Base-by-base conservation (phyloP, 2,888 invertebrate genomes). In the Amphimallon solstitiale region DNA sequence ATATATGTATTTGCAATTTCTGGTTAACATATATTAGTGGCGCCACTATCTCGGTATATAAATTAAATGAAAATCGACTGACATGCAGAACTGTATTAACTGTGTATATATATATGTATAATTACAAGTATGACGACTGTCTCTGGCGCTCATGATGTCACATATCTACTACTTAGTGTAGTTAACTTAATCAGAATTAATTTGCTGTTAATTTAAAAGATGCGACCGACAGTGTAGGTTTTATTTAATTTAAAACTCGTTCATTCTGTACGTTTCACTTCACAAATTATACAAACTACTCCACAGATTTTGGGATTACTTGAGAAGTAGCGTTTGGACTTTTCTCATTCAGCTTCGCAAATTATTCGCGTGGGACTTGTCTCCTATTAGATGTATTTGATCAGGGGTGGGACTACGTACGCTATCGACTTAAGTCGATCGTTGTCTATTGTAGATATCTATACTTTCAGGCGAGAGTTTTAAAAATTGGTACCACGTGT, bases 151-250 rank as follows among this genome's bases (percentile, higher is more conserved):
- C 74, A 74, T 79, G 78, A 79, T 79, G 79, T 79, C 79, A 79
- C 78, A 75, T 77, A 79, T 78, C 77, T 76, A 77, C 76, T 79
- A 78, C 76, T 79, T 78, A 78, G 78, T 78, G 73, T 75, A 78
- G 78, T 79, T 80, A 80, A 79, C 78, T 79, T 79, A 80, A 80
- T 80, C 80, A 80, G 77, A 80, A 79, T 79, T 80, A 80, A 80
- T 79, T 80, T 75, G 79, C 76, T 77, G 78, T 77, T 80, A 80
- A 80, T 80, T 79, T 75, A 79, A 77, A 77, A 76, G 77, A 78
- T 76, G 78, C 73, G 75, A 75, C 78, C 77, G 76, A 73, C 78
- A 56, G 56, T 70, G 76, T 75, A 75, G 74, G 74, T 72, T 75
- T 75, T 75, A 76, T 76, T 72, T 74, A 76, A 78, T 77, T 76